Conservation (phyloP, 2,113 vertebrate species). For the Himantopus leucocephalus region DNA sequence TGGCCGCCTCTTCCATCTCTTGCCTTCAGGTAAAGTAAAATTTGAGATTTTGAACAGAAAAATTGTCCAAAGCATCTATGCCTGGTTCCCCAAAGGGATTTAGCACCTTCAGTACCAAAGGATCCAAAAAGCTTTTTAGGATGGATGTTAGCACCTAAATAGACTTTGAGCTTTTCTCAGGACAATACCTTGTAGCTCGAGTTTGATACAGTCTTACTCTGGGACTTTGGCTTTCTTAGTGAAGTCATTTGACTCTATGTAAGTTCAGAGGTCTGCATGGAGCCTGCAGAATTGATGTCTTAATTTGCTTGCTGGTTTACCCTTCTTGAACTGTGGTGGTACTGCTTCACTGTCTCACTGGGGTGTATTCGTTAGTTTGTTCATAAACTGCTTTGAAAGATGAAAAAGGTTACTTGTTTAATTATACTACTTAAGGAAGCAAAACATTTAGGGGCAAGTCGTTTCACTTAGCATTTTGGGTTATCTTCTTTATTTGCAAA, state of each 20-base stretch:
- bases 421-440: background rate
- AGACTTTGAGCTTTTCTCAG: background rate
- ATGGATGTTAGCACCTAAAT: background rate
- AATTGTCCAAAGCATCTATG: background rate
- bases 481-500: background rate
- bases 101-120: background rate
- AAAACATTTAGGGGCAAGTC: background rate
- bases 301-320: background rate
- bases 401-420: background rate
- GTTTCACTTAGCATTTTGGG: background rate
- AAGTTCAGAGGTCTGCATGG: background rate
- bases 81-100: background rate
- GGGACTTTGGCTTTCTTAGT: background rate
- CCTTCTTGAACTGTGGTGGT: background rate
- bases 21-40: background rate
- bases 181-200: accelerated
- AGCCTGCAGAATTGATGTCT: background rate
- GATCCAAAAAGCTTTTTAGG: background rate
- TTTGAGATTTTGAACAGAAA: background rate
- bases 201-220: background rate
- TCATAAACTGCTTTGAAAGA: background rate
- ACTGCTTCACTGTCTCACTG: background rate
- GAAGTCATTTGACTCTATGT: background rate
- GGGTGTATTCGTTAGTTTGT: background rate
- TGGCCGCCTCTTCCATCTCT: background rate